Percentiles rank a stretch among this genome's conserved stretches.
Evolutionary conservation across 2,113 vertebrate genomes (phyloP).

Genomic region (Balaenoptera acutorostrata): DNA sequence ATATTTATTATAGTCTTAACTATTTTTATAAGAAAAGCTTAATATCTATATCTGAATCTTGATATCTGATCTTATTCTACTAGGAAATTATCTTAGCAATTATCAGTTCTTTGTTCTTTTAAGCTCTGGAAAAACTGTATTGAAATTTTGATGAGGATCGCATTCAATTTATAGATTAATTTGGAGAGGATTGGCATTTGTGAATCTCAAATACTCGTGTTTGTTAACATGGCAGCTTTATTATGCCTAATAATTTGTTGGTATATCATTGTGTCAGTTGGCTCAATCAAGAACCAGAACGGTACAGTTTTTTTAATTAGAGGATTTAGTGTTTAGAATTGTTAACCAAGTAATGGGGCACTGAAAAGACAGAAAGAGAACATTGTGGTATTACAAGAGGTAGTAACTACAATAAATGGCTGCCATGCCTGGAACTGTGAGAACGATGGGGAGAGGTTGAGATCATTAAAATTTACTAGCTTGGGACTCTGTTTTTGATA

Average conservation of each 20-base stretch:
- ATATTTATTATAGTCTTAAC: background rate
- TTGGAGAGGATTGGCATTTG: conserved; percentile 4
- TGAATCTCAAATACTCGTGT: background rate
- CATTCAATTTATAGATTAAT: background rate
- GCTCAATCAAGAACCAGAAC: background rate
- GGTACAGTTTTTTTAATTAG: background rate
- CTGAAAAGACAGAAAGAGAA: background rate
- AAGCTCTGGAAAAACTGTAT: background rate
- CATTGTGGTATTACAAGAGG: background rate
- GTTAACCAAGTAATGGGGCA: background rate
- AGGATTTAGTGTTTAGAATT: background rate
- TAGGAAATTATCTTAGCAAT: background rate
- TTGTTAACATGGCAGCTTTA: background rate
- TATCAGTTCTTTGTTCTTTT: background rate
- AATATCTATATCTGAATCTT: background rate
- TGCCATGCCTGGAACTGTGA: background rate
- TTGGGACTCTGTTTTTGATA: background rate
- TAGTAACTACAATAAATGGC: background rate
- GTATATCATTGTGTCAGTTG: background rate
- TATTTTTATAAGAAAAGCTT: background rate
- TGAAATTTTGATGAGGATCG: conserved; percentile 25
- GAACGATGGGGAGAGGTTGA: background rate
- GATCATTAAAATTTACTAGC: background rate
- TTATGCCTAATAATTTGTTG: background rate
- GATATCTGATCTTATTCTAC: background rate